Evolutionary conservation across 2,888 invertebrate species (phyloP), one percentile per base, ranked within the genome.

Genomic region (Emesis furor): DNA sequence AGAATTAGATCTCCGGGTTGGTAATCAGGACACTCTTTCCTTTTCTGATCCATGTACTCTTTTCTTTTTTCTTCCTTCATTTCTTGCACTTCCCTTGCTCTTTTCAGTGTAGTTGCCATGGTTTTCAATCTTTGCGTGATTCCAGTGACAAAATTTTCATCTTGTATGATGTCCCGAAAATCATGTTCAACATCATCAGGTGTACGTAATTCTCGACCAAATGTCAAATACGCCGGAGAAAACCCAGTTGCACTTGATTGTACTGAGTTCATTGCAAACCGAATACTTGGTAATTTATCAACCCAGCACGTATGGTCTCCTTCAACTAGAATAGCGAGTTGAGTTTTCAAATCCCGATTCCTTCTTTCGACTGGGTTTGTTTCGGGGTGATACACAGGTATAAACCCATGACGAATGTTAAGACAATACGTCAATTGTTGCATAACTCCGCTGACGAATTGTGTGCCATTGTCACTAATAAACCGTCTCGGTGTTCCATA

Each of bases 371-470:
- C 86, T 0, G 87, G 86, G 32, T 89, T 90, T 0, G 86, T 42
- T 30, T 75, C 78, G 0, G 88, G 88, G 12, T 86, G 86, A 69
- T 86, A 88, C 0, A 88, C 73, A 0, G 85, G 85, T 0, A 80
- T 87, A n/a, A 89, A 87, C 0, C 55, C 46, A 55, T 93, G 92
- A 12, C 87, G 81, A 2, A 93, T 90, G 0, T 81, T 84, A 2
- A 93, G 71, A 65, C 89, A 89, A 46, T 86, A 89, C 2, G 86
- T 79, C 0, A 88, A 0, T 37, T 88, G 68, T 32, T 90, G 90
- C 81, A 89, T 88, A 0, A 89, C 80, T 10, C 62, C 68, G 14
- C 78, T 78, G 0, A 85, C 81, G 35, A 88, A 88, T 39, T 87
- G 87, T 6, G 77, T 65, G 0, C 86, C 86, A 30, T 86, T 88